Base-by-base conservation (phyloP, 2,888 invertebrate genomes). In the Melolontha melolontha region DNA sequence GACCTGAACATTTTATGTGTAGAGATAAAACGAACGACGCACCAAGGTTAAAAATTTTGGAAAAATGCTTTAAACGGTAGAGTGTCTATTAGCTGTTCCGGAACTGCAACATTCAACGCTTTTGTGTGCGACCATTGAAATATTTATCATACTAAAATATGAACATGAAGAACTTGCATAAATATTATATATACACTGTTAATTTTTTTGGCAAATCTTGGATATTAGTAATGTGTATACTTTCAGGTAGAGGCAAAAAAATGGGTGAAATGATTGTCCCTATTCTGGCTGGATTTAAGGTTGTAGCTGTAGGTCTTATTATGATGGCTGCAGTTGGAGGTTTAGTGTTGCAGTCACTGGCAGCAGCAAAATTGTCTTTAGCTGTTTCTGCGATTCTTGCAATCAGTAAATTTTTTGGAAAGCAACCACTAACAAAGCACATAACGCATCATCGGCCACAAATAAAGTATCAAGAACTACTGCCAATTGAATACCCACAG, bases 311-410 rank as follows among this genome's bases (percentile, higher is more conserved):
- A 73, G 86, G 88, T 51, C 84, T 90, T 71, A 85, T 91, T 54
- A 87, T 87, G 0, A 83, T 91, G 68, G 86, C 88, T 41, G 84
- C 88, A 0, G 88, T 92, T 29, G 87, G 89, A 0, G 79, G 87
- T 7, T 81, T 91, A 2, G 89, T 91, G 0, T 75, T 92, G 7
- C 92, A 92, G 79, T 89, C 92, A 0, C 84, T 91, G 72, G 80
- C 89, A n/a, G 86, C 91, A 51, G 90, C 91, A 57, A 92, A 92
- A 76, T 76, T 90, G 70, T 91, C 92, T 0, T 81, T 91, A 10
- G 73, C 90, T n/a, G 86, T 90, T 10, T 88, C 92, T 0, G 83
- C 85, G 0, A 85, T 88, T 71, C 44, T 68, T 44, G 68, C 34
- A 7, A 22, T 68, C 7, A 59, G 59, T 22, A 68, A 68, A 51